Conservation (phyloP, 1,140 invertebrate genomes). For the Metaphire vulgaris region DNA sequence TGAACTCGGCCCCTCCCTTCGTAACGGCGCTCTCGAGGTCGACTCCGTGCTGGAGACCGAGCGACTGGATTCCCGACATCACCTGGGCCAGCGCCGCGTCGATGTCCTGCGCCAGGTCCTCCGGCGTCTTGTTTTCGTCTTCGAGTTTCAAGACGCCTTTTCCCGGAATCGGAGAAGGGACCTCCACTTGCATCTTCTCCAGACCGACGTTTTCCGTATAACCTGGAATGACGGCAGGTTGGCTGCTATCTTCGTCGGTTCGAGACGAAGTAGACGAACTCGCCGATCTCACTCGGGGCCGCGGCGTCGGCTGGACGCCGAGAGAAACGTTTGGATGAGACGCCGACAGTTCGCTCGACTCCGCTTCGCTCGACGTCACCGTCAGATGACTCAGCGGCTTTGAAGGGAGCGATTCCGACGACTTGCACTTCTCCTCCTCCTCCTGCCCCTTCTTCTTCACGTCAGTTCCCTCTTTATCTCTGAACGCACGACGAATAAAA, state of each 20-base stretch:
- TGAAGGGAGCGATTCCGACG: constrained; percentile 56
- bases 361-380: constrained; percentile 33
- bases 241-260: neutral
- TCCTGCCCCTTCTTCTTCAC: constrained; percentile 8
- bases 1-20: constrained; percentile 39
- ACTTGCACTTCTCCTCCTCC: constrained; percentile 41
- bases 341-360: constrained; percentile 38
- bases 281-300: neutral
- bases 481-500: neutral
- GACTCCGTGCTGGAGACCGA: constrained; percentile 43
- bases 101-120: constrained; percentile 46
- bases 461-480: neutral
- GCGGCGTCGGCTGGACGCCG: constrained; percentile 19
- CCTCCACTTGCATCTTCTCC: too few species aligned
- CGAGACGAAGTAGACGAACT: neutral
- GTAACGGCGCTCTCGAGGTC: constrained; percentile 34
- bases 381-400: constrained; percentile 43
- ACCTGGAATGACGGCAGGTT: neutral
- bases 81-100: constrained; percentile 48
- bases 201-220: neutral
- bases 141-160: too few species aligned
- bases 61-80: constrained; percentile 43
- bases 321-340: constrained; percentile 40
- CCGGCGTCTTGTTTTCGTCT: constrained; percentile 31
- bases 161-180: neutral